Base-by-base conservation (phyloP, 2,113 vertebrate species). In the Sapayoa aenigma region DNA sequence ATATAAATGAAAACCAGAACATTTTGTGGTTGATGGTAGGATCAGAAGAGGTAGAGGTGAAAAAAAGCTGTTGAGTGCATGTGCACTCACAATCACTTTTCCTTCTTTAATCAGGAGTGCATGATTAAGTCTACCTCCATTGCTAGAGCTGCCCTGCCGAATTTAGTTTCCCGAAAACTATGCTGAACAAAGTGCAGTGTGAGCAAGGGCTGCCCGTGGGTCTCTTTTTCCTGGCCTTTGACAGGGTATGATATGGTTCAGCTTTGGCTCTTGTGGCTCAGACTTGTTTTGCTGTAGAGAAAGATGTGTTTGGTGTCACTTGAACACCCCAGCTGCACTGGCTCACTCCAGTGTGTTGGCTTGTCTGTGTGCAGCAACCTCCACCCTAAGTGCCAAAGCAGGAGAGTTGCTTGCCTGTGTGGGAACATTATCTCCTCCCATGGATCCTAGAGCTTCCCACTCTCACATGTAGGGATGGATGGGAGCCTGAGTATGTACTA, bases 121-220 rank as follows among this genome's bases (percentile, higher is more conserved):
- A 8, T 27, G 60, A 42, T 50, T 59, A 49, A 31, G 59, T 20
- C 37, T 56, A 3, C 14, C 47, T 71, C 55, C 3, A 1, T 12
- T 39, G 39, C 33, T 41, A 76, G 74, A 73, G 41, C 35, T 56
- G 59, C 27, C 19, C 3, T 30, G 41, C 42, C 55, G 50, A 17
- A 12, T 59, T 31, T 28, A 59, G 18, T 31, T 83, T 73, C 59
- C 68, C 21, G 23, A 33, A 50, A 89, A 25, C 28, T 17, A 6
- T 52, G 35, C 41, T 42, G 55, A 83, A 11, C 22, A 10, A 0
- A 0, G 59, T 30, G 28, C 37, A 65, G 31, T 0, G 0, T 69
- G 71, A 90, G 37, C 27, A n/a, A 46, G 46, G 49, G 58, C n/a
- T 87, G 41, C 31, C 24, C 17, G 28, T 9, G 12, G 42, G 25